A percentile compares a stretch with the other conserved stretches of the same genome.
Conservation (phyloP, 2,797 vertebrate genomes). For the Premnoplex brunnescens region DNA sequence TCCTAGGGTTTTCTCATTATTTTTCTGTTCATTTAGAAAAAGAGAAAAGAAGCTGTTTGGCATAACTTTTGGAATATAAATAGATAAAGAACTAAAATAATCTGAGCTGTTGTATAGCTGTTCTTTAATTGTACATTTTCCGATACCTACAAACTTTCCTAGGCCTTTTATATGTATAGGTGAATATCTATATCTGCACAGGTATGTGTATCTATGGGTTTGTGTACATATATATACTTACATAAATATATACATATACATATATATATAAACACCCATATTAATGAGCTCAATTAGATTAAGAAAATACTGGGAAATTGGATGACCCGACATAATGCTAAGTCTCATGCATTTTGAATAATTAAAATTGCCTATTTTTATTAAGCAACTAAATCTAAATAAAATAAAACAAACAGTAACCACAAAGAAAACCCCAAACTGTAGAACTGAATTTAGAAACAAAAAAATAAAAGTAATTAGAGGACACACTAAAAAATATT, state of each 20-base stretch:
- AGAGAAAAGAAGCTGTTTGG: neutral
- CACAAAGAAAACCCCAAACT: neutral
- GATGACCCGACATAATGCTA: neutral
- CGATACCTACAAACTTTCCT: neutral
- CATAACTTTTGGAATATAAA: neutral
- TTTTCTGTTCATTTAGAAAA: neutral
- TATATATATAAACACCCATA: neutral
- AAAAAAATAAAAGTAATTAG: neutral
- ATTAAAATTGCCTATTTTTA: neutral
- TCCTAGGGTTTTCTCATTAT: neutral
- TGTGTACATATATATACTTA: neutral
- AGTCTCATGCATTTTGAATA: neutral
- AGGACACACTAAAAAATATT: neutral
- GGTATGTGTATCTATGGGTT: neutral
- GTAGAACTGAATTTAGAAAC: neutral
- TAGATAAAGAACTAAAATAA: neutral
- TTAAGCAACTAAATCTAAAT: neutral
- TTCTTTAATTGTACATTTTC: neutral
- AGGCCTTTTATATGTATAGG: neutral
- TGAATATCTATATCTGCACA: neutral
- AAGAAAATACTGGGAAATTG: neutral
- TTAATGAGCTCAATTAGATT: neutral
- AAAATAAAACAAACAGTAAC: neutral
- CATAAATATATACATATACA: accelerated
- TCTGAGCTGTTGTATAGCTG: accelerated